Base-by-base conservation (phyloP, 2,888 invertebrate genomes). In the Caenorhabditis parvicauda region DNA sequence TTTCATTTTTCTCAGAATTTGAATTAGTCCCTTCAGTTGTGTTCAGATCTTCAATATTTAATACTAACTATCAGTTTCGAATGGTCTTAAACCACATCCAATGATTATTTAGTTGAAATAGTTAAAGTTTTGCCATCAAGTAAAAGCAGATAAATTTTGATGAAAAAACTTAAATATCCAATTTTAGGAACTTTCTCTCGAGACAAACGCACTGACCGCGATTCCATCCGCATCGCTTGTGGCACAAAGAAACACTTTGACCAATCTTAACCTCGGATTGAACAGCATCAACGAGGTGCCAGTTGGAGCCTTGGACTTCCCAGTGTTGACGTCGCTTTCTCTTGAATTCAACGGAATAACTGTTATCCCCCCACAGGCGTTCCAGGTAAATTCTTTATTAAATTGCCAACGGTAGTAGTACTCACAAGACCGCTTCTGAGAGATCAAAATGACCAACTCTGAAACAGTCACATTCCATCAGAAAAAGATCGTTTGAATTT, bases 331-430 rank as follows among this genome's bases (percentile, higher is more conserved):
- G 3, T 81, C 81, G 0, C 67, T 81, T n/a, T 80, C 79, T 17
- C 70, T 81, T 37, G 81, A 81, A 50, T 80, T 81, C 72, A 81
- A 81, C 60, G 76, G 79, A 17, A 78, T 81, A 43, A 67, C 71
- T 6, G 70, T 72, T 27, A 77, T 81, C 38, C 67, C 72, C 17
- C 77, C 80, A 6, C 77, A 81, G 50, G 76, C 80, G 0, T 77
- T 81, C 63, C 75, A 77, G 64, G 64, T 61, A 22, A n/a, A n/a
- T n/a, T n/a, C n/a, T n/a, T n/a, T 17, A 24, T 17, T 41, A 14
- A 41, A 12, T 12, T 14, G 9, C 14, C 14, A 9, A 32, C 9
- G 9, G 9, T 32, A 12, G 35, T 32, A 32, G 35, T 32, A 12
- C 9, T 14, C 9, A 12, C 35, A 32, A 32, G n/a, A n/a, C n/a